Base-by-base conservation (phyloP, 2,113 vertebrate genomes). In the Panurus biarmicus region DNA sequence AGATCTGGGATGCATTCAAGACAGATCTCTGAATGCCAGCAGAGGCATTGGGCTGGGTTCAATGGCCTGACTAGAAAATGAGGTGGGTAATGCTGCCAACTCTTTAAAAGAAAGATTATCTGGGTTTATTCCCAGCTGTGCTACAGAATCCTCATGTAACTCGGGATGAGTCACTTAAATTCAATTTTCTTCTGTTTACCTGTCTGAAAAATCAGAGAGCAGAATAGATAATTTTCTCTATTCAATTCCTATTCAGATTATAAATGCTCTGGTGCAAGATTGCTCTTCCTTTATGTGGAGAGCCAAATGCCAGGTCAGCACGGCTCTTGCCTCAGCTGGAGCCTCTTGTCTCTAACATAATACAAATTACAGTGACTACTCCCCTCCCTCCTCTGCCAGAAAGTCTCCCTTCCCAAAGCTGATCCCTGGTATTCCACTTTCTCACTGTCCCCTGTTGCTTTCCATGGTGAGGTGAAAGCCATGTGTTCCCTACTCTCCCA, bases 171-270 rank as follows among this genome's bases (percentile, higher is more conserved):
- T 80, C 91, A 91, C 90, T 95, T 87, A 76, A 88, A 90, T 94
- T 91, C 75, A 77, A 83, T 91, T 91, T 94, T 69, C 90, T 93
- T 89, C 89, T 91, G 82, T 91, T 94, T 96, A 95, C 75, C 85
- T 92, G 64, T 36, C 82, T 73, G 35, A 95, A 81, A 89, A 66
- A 85, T 70, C 74, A 85, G 85, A 66, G n/a, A 42, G 50, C 54
- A 29, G 47, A 79, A 50, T 33, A 64, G 81, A 42, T 75, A 57
- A 87, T 87, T 91, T 95, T 47, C 26, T 31, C 48, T n/a, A 47
- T 62, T 87, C 58, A 29, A 28, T 86, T 85, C 35, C 60, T 62
- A 70, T 70, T 93, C 85, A 94, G 58, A 70, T 58, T 87, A 79
- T 67, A 83, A 89, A 85, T 24, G 31, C 47, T 58, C 47, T 73